These are phyloP conservation scores for Deilephila elpenor DNA, from an alignment of 2,888 invertebrate genomes.

Conservation along the genomic window DNA sequence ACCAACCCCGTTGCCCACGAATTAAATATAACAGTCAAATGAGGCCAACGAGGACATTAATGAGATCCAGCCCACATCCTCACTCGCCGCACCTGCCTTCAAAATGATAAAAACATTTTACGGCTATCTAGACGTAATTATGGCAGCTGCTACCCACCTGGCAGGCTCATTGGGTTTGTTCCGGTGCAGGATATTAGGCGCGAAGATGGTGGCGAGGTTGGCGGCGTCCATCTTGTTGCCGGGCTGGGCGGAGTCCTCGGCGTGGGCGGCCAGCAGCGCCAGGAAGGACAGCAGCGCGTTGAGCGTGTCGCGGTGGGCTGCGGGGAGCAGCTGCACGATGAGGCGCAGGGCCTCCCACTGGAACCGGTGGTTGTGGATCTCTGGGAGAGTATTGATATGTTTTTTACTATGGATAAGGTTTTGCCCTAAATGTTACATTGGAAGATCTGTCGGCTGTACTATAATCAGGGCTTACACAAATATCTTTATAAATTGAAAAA, in stretches of 20 bases:
- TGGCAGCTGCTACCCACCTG: constrained; percentile 52
- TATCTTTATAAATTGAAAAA: too few relatives aligned
- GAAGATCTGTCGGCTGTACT: too few relatives aligned
- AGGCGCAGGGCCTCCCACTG: constrained; percentile 94
- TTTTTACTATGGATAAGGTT: too few relatives aligned
- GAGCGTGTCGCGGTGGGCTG: constrained; percentile 95
- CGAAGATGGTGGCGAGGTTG: constrained; percentile 96
- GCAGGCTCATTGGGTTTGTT: constrained; percentile 86
- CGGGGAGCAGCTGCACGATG: constrained; percentile 93
- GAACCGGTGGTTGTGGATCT: constrained; percentile 91
- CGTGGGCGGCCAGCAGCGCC: constrained; percentile 89
- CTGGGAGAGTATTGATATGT: constrained; percentile 70
- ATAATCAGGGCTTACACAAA: too few relatives aligned
- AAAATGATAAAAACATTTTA: too few relatives aligned
- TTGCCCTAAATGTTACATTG: too few relatives aligned
- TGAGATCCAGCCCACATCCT: too few relatives aligned
- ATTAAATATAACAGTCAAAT: too few relatives aligned
- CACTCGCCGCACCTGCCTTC: too few relatives aligned
- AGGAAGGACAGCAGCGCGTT: constrained; percentile 93
- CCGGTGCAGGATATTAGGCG: constrained; percentile 95
- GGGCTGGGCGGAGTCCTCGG: constrained; percentile 86
- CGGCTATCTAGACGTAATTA: too few relatives aligned
- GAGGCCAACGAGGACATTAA: too few relatives aligned
- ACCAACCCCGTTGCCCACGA: too few relatives aligned
- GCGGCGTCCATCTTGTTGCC: constrained; percentile 98